These are phyloP conservation scores for Scaptomyza caliginosa DNA, from an alignment of 2,888 invertebrate species.

Conservation along the genomic window DNA sequence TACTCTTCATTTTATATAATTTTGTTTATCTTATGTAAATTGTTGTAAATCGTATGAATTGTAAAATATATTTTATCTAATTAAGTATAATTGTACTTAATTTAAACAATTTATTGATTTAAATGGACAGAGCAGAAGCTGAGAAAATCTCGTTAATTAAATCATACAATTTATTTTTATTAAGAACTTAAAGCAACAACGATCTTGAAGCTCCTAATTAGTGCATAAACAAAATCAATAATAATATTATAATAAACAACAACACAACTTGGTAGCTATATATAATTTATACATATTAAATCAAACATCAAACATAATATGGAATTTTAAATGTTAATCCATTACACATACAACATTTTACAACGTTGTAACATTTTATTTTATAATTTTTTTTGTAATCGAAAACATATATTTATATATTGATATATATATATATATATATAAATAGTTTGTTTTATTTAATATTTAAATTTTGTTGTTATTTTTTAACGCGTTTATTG, in stretches of 20 bases:
- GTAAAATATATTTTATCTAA: conserved; percentile 68
- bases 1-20: conserved; percentile 28
- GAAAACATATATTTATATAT: conserved; percentile 21
- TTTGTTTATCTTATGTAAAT: conserved; percentile 64
- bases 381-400: conserved; percentile 39
- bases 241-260: conserved; percentile 28
- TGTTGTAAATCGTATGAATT: conserved; percentile 71
- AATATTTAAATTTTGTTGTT: conserved; percentile 79
- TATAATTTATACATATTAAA: conserved; percentile 57
- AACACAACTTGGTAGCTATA: conserved; percentile 80
- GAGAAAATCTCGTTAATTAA: conserved; percentile 66
- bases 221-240: conserved; percentile 57
- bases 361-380: conserved; percentile 45
- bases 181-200: conserved; percentile 77
- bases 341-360: conserved; percentile 45
- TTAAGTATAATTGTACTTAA: conserved; percentile 80
- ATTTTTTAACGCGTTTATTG: conserved; percentile 72
- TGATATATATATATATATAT: conserved; percentile 25
- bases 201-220: conserved; percentile 81
- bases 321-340: conserved; percentile 51
- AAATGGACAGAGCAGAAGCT: conserved; percentile 29
- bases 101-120: conserved; percentile 59
- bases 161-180: conserved; percentile 65
- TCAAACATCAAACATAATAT: conserved; percentile 35
- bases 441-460: conserved; percentile 74